Evolutionary conservation across 2,888 invertebrate species (phyloP).

Genomic region (Eilema caniola): DNA sequence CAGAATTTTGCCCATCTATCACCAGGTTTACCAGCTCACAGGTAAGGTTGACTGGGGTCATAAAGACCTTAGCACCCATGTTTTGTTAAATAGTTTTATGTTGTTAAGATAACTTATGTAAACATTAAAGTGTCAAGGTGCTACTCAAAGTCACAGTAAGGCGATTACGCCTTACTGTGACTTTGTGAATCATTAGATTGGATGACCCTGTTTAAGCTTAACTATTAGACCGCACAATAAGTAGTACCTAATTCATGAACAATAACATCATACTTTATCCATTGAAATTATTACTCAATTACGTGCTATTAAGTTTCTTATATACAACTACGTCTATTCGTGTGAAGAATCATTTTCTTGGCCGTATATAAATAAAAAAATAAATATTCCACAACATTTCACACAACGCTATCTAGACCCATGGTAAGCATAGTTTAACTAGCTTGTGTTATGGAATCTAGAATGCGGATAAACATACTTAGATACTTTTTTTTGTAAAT

Average conservation of each 20-base stretch:
- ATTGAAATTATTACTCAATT: background rate
- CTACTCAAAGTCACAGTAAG: slow-evolving; percentile 10
- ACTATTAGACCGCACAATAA: background rate
- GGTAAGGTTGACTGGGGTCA: background rate
- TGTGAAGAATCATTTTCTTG: too few relatives aligned
- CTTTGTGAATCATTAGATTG: too few relatives aligned
- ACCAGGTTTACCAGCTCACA: background rate
- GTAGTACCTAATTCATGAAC: background rate
- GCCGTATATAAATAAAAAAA: too few relatives aligned
- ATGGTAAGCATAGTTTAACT: too few relatives aligned
- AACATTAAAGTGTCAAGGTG: slow-evolving; percentile 24
- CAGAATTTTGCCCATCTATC: too few relatives aligned
- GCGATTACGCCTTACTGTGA: too few relatives aligned
- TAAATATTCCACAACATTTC: too few relatives aligned
- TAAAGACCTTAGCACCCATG: background rate
- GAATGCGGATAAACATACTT: too few relatives aligned
- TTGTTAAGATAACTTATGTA: slow-evolving; percentile 22
- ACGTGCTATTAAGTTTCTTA: background rate
- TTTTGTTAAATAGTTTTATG: background rate
- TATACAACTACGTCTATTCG: too few relatives aligned
- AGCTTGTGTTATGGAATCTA: too few relatives aligned
- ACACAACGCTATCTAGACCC: too few relatives aligned
- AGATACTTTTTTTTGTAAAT: too few relatives aligned
- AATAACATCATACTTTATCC: background rate
- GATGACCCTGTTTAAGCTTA: slow-evolving; percentile 33